phyloP scores from a whole-genome alignment of 2,113 vertebrate species.

The Amphiprion ocellaris region DNA sequence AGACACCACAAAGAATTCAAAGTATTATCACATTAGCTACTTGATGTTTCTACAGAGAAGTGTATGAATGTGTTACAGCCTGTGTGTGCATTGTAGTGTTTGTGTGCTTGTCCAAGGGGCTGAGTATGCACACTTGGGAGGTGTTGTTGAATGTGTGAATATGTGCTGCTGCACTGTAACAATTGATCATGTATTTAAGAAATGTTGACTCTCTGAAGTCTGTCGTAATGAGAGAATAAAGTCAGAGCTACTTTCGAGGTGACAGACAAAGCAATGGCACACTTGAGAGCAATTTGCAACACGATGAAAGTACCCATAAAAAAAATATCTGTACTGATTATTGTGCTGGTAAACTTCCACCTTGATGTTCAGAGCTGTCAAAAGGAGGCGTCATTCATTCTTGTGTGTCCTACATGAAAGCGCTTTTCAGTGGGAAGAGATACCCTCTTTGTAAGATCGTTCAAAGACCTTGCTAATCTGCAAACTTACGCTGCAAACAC shows the following conservation, averaged over 20 bases:
- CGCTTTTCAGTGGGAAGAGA: not conserved
- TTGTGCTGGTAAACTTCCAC: not conserved
- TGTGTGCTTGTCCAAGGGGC: conserved; percentile 26
- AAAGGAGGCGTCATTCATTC: not conserved
- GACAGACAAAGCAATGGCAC: not conserved
- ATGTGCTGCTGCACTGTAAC: conserved; percentile 26
- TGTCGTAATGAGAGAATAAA: conserved; percentile 11
- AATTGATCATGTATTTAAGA: conserved; percentile 35
- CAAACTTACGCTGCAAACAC: conserved; percentile 1
- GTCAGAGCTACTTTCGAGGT: conserved; percentile 21
- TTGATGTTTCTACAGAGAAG: conserved; percentile 36
- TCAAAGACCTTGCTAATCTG: not conserved
- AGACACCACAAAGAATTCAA: conserved; percentile 43
- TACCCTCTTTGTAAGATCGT: not conserved
- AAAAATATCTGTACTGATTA: not conserved
- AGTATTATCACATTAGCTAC: conserved; percentile 28
- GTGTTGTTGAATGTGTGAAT: conserved; percentile 65
- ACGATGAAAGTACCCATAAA: not conserved
- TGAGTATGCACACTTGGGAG: conserved; percentile 28
- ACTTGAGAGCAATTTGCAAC: not conserved
- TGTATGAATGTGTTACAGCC: conserved; percentile 16
- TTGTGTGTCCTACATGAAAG: conserved; percentile 13
- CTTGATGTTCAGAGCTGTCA: not conserved
- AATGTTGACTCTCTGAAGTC: conserved; percentile 11
- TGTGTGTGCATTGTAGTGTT: not conserved